Conservation (phyloP, 1,140 invertebrate species). For the Procambarus virginalis region DNA sequence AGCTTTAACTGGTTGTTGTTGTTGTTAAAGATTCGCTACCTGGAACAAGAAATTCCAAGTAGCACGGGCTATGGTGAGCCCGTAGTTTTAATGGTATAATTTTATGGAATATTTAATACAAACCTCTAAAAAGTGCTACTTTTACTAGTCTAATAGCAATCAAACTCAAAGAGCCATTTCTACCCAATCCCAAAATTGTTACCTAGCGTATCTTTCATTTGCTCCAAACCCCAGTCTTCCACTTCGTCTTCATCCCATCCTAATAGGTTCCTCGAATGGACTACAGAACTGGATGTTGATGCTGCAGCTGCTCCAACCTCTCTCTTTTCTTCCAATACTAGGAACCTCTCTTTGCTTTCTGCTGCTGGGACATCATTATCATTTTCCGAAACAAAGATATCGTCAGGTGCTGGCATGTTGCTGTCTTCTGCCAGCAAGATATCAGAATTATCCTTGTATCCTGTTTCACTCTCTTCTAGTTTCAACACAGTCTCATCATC, state of each 20-base stretch:
- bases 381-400: background rate
- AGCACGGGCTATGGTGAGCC: too few species aligned
- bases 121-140: background rate
- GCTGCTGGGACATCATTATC: background rate
- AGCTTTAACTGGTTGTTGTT: too few species aligned
- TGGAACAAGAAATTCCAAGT: too few species aligned
- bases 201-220: conserved; percentile 51
- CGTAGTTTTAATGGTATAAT: too few species aligned
- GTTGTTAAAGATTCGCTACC: too few species aligned
- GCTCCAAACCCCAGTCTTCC: conserved; percentile 56
- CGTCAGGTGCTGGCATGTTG: background rate
- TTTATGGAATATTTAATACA: too few species aligned
- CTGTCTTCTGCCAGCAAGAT: background rate
- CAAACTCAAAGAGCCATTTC: conserved; percentile 8
- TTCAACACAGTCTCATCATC: conserved; percentile 14
- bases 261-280: conserved; percentile 7
- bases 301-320: conserved; percentile 22
- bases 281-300: background rate
- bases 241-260: conserved; percentile 58
- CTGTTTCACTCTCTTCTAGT: background rate
- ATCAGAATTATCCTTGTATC: background rate
- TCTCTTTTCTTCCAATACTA: background rate
- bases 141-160: conserved; percentile 10
- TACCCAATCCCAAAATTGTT: conserved; percentile 15
- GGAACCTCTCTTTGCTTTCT: background rate